Conservation (phyloP, 2,888 invertebrate genomes). For the Phortica okadai region DNA sequence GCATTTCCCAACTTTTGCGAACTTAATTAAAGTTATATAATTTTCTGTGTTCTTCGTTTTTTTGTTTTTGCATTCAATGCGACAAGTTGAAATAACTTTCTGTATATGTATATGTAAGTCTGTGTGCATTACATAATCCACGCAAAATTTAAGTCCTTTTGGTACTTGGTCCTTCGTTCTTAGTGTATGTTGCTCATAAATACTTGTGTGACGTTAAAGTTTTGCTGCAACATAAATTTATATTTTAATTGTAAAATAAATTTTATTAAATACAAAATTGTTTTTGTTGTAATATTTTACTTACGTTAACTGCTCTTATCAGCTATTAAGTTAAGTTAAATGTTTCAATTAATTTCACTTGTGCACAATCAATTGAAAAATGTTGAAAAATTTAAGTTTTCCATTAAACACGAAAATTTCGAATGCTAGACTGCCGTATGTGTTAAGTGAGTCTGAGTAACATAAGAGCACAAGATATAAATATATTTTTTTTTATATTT, state of each 20-base stretch:
- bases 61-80: background rate
- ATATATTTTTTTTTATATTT: too few species aligned
- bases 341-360: too few species aligned
- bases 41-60: background rate
- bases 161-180: background rate
- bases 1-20: background rate
- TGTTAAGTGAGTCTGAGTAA: too few species aligned
- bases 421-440: too few species aligned
- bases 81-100: background rate
- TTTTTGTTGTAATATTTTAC: too few species aligned
- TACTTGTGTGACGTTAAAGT: background rate
- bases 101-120: background rate
- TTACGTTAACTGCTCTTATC: too few species aligned
- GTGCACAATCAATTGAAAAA: too few species aligned
- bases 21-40: slow-evolving; percentile 24
- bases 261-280: background rate
- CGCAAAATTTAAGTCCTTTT: slow-evolving; percentile 9
- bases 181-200: background rate
- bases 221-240: background rate
- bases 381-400: too few species aligned
- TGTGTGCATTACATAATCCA: background rate
- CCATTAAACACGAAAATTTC: too few species aligned
- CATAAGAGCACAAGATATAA: too few species aligned
- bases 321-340: too few species aligned
- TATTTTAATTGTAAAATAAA: background rate